A percentile compares a stretch with the other conserved stretches of the same genome.
Evolutionary conservation across 2,113 vertebrate species (phyloP).

Genomic region (Pollimyrus isidori): DNA sequence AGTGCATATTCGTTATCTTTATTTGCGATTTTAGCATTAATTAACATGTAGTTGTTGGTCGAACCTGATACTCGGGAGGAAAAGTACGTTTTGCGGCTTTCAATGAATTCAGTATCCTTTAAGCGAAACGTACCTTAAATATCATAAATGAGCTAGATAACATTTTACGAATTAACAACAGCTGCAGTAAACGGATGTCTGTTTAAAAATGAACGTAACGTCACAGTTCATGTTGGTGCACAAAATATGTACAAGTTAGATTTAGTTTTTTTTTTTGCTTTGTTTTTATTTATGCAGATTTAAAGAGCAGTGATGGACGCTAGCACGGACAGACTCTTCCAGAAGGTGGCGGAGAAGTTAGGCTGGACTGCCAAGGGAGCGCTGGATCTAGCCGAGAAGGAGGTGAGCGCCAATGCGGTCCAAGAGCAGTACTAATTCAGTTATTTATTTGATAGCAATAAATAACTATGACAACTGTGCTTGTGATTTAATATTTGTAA

Average conservation of each 20-base stretch:
- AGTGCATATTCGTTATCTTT: neutral
- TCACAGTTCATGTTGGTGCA: neutral
- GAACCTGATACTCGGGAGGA: neutral
- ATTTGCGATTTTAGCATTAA: neutral
- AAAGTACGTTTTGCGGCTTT: neutral
- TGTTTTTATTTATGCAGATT: neutral
- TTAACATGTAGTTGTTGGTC: neutral
- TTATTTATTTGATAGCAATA: neutral
- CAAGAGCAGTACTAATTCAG: neutral
- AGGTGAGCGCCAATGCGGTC: slow-evolving; percentile 32
- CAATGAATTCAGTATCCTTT: neutral
- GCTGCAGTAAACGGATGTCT: neutral
- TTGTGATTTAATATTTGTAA: neutral
- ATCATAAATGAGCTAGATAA: neutral
- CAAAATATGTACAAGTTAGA: neutral
- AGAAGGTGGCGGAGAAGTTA: slow-evolving; percentile 51
- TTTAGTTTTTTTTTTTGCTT: neutral
- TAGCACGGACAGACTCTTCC: slow-evolving; percentile 40
- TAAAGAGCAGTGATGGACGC: slow-evolving; percentile 41
- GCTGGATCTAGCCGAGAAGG: slow-evolving; percentile 42
- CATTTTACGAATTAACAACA: neutral
- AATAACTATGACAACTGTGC: neutral
- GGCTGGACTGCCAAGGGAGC: slow-evolving; percentile 45
- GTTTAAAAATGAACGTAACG: neutral
- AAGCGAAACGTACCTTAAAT: neutral